phyloP scores from a whole-genome alignment of 1,140 invertebrate genomes.

The Acromyrmex echinatior region DNA sequence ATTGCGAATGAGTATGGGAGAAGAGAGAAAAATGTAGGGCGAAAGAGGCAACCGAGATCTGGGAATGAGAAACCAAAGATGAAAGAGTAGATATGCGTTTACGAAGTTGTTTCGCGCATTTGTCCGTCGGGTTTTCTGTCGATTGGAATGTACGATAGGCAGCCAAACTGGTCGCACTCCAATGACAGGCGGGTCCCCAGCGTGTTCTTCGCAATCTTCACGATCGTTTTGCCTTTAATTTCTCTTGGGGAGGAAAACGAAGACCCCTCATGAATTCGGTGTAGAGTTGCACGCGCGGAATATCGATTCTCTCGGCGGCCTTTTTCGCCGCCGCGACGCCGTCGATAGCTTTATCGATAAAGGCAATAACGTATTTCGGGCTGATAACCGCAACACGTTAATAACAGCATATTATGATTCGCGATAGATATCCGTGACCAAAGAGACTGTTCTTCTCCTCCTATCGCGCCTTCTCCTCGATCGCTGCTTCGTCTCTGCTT shows the following conservation, averaged over 20 bases:
- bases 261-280: constrained; percentile 32
- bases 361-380: constrained; percentile 44
- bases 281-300: constrained; percentile 49
- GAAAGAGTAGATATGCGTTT: constrained; percentile 45
- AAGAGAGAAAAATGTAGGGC: not conserved
- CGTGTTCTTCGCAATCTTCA: constrained; percentile 63
- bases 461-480: constrained; percentile 29
- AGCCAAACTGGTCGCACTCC: constrained; percentile 77
- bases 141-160: constrained; percentile 79
- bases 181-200: constrained; percentile 48
- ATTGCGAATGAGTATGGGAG: constrained; percentile 10
- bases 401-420: constrained; percentile 74
- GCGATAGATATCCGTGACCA: constrained; percentile 70
- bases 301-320: constrained; percentile 5
- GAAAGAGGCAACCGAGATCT: not conserved
- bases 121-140: constrained; percentile 66
- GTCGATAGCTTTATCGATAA: constrained; percentile 60
- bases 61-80: constrained; percentile 43
- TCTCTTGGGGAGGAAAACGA: constrained; percentile 26
- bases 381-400: constrained; percentile 65
- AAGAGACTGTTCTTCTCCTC: constrained; percentile 38
- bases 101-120: constrained; percentile 73
- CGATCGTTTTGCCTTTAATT: constrained; percentile 69
- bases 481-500: constrained; percentile 30
- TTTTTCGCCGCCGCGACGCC: constrained; percentile 11